phyloP scores from a whole-genome alignment of 2,113 vertebrate genomes.

The Leptosomus discolor region DNA sequence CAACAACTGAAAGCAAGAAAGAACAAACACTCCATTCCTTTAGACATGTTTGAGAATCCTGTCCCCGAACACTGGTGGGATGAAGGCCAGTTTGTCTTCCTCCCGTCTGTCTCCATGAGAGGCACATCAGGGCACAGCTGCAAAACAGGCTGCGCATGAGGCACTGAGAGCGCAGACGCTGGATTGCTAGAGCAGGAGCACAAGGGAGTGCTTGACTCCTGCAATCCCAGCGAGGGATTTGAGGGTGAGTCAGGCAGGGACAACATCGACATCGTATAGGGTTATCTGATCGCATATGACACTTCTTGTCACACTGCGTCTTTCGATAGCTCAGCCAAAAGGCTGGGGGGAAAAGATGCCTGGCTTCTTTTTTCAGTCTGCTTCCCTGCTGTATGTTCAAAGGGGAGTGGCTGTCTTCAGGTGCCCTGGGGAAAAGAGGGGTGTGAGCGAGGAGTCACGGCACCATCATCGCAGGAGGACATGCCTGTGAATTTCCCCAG shows the following conservation, averaged over 20 bases:
- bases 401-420: background rate
- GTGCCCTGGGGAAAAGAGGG: background rate
- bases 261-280: accelerated
- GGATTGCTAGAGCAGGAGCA: background rate
- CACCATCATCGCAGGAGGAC: background rate
- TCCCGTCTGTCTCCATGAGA: background rate
- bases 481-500: background rate
- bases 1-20: background rate
- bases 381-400: background rate
- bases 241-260: background rate
- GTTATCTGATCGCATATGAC: background rate
- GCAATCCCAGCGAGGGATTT: background rate
- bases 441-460: background rate
- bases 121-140: background rate
- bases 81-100: background rate
- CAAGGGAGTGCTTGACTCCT: background rate
- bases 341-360: background rate
- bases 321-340: background rate
- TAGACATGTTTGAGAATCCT: background rate
- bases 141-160: background rate
- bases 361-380: background rate
- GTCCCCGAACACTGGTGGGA: background rate
- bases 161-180: accelerated
- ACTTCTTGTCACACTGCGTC: background rate
- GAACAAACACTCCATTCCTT: accelerated